Percentiles rank a stretch among this genome's conserved stretches.
Evolutionary conservation across 2,797 vertebrate species (phyloP).

Genomic region (Eulemur coronatus): DNA sequence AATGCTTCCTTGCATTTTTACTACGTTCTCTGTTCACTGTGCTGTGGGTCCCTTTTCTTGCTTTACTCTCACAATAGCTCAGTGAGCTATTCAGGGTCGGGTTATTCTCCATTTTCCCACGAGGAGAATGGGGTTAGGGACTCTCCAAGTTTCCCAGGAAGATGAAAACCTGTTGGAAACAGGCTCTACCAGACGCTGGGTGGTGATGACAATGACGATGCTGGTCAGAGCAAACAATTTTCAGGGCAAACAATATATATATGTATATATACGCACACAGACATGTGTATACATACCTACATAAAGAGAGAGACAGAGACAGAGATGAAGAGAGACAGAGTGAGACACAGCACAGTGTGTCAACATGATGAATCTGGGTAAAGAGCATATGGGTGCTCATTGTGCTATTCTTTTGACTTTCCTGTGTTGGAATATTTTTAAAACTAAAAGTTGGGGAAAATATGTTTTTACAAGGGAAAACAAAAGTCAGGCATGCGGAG

Average conservation of each 20-base stretch:
- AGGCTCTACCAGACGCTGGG: neutral
- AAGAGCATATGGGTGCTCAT: neutral
- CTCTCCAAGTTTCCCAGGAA: neutral
- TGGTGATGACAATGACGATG: neutral
- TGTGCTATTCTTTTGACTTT: neutral
- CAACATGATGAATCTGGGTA: neutral
- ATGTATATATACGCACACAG: neutral
- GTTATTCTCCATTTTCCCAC: neutral
- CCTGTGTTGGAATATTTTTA: neutral
- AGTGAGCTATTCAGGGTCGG: neutral
- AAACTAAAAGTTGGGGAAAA: neutral
- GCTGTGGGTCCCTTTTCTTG: neutral
- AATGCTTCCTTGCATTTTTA: neutral
- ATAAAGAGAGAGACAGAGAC: neutral
- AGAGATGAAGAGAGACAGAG: neutral
- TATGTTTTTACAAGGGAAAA: neutral
- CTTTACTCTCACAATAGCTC: neutral
- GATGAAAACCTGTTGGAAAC: slow-evolving; percentile 3
- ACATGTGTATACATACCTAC: neutral
- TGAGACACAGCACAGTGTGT: neutral
- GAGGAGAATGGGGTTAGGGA: neutral
- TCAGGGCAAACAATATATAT: neutral
- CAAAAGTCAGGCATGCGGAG: neutral
- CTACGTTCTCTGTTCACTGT: neutral
- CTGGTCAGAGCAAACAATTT: neutral